Evolutionary conservation across 2,888 invertebrate genomes (phyloP).

Genomic region (Melolontha melolontha): DNA sequence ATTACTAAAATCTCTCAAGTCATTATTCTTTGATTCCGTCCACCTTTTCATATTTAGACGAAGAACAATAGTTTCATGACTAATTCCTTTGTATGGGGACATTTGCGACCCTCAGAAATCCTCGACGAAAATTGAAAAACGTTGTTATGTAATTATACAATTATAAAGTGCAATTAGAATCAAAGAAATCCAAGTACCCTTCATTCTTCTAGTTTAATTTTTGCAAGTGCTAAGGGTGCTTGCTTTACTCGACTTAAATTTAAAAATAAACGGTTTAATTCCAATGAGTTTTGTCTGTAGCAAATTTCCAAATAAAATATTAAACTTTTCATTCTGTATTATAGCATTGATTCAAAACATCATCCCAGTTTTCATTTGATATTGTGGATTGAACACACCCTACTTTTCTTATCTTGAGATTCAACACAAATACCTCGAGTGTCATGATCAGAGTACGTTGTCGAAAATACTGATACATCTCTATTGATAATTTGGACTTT

Average conservation of each 20-base stretch:
- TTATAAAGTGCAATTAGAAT: constrained; percentile 22
- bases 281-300: not conserved
- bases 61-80: not conserved
- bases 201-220: not conserved
- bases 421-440: too few relatives aligned
- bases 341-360: too few relatives aligned
- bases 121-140: constrained; percentile 14
- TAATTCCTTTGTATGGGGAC: constrained; percentile 21
- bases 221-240: not conserved
- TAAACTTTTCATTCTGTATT: too few relatives aligned
- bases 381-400: too few relatives aligned
- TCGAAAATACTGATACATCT: too few relatives aligned
- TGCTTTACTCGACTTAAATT: not conserved
- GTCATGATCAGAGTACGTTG: too few relatives aligned
- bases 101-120: constrained; percentile 7
- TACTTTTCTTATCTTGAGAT: too few relatives aligned
- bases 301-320: too few relatives aligned
- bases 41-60: not conserved
- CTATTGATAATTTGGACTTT: too few relatives aligned
- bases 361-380: too few relatives aligned
- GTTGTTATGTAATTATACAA: constrained; percentile 32
- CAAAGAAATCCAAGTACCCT: constrained; percentile 18
- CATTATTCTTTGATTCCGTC: too few relatives aligned
- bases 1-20: too few relatives aligned
- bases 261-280: constrained; percentile 5